Base-by-base conservation (phyloP, 1,140 invertebrate genomes). In the Bombus pyrosoma region DNA sequence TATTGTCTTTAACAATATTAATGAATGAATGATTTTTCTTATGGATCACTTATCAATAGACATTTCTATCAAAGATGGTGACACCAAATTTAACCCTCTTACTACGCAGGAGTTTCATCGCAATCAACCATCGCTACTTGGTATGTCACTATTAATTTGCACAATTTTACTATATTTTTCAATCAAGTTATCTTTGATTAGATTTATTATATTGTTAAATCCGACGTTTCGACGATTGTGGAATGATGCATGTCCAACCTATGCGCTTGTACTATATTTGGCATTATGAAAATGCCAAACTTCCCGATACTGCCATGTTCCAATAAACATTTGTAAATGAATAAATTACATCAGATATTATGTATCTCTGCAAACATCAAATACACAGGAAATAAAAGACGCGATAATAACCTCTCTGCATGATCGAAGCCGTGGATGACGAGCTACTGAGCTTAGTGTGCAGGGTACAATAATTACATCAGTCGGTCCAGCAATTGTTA, bases 401-500 rank as follows among this genome's bases (percentile, higher is more conserved):
- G 53, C 37, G 74, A 82, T 89, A 86, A 68, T 74, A 53, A 87
- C 68, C 83, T 85, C 68, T 15, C 18, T 69, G 2, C 3, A 68
- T 68, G 18, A 83, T 83, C 41, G 53, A 53, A 71, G 68, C 59
- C 53, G 66, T 64, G 75, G 37, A 18, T 34, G 41, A 37, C 69
- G 9, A 80, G 39, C 53, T 59, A 68, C 32, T 53, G 64, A 57
- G 85, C 85, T 90, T 90, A 86, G 76, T 28, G 32, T 13, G 18
- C 15, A 85, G n/a, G 37, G 25, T 43, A 85, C 37, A 47, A 81
- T 82, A 72, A 91, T 91, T 91, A 91, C 91, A 90, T 91, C 91
- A 91, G 91, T 76, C 87, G 53, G 68, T 80, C 15, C 57, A 73
- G 64, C 87, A 88, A 85, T 91, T 91, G 83, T 85, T 75, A 87